Evolutionary conservation across 1,140 invertebrate genomes (phyloP).

Genomic region (Lucilia sericata): DNA sequence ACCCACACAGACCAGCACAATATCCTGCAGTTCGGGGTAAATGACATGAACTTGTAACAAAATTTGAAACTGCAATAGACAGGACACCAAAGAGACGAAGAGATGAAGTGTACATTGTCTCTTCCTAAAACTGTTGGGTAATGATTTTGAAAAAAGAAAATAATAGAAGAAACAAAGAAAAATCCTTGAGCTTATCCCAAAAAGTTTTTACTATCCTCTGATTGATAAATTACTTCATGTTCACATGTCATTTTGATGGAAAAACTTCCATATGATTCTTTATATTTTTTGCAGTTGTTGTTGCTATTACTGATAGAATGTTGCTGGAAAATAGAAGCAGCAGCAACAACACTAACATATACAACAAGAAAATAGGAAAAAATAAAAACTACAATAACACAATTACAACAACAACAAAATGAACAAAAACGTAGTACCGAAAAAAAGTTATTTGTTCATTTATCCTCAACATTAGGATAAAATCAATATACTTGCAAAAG

Average conservation of each 20-base stretch:
- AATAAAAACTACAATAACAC: background rate
- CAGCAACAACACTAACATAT: background rate
- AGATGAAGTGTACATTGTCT: no score
- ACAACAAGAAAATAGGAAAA: background rate
- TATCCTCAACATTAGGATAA: background rate
- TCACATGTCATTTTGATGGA: slow-evolving; percentile 15
- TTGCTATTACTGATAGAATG: background rate
- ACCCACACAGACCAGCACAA: background rate
- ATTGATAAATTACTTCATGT: slow-evolving; percentile 13
- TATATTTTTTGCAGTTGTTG: background rate
- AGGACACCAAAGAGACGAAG: no score
- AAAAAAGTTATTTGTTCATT: slow-evolving; percentile 1
- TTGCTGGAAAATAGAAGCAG: background rate
- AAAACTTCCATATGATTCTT: slow-evolving; percentile 9
- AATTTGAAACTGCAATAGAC: no score
- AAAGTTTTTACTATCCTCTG: background rate
- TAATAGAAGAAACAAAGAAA: background rate
- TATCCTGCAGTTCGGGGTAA: no score
- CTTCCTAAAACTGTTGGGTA: no score
- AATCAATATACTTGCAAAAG: slow-evolving; percentile 1
- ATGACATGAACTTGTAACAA: no score
- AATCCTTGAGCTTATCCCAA: slow-evolving; percentile 19
- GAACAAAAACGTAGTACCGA: background rate
- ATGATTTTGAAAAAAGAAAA: background rate
- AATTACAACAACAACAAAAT: background rate